Conservation (phyloP, 2,888 invertebrate genomes). For the Erebia epiphron region DNA sequence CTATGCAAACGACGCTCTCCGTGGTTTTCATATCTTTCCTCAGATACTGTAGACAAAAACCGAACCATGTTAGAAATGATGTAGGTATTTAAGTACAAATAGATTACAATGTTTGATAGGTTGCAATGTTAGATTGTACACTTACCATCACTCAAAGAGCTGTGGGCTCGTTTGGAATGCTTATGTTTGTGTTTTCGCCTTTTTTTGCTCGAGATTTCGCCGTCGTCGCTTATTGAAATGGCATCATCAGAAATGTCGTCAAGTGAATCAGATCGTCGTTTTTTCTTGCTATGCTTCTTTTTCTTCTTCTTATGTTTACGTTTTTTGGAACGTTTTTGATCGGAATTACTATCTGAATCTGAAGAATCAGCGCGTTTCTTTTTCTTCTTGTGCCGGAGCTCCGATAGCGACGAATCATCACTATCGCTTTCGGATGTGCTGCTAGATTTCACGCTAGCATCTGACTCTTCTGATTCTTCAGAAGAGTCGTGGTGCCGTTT, state of each 20-base stretch:
- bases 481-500: slow-evolving; percentile 71
- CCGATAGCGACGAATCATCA: slow-evolving; percentile 67
- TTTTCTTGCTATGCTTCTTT: slow-evolving; percentile 77
- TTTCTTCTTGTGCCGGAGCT: slow-evolving; percentile 74
- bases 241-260: slow-evolving; percentile 58
- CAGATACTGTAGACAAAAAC: slow-evolving; percentile 40
- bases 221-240: slow-evolving; percentile 67
- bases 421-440: slow-evolving; percentile 74
- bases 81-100: background rate
- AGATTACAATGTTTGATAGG: background rate
- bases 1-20: slow-evolving; percentile 66
- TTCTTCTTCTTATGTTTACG: slow-evolving; percentile 81
- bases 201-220: slow-evolving; percentile 70
- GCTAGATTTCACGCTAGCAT: slow-evolving; percentile 63
- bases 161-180: slow-evolving; percentile 59
- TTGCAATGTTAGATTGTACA: background rate
- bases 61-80: background rate
- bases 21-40: slow-evolving; percentile 48
- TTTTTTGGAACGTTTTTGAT: slow-evolving; percentile 71
- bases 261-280: slow-evolving; percentile 63
- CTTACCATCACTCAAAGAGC: slow-evolving; percentile 60
- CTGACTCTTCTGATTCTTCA: slow-evolving; percentile 72
- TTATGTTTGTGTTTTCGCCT: slow-evolving; percentile 76
- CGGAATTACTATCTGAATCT: slow-evolving; percentile 71
- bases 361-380: slow-evolving; percentile 72